A percentile compares a stretch with the other conserved stretches of the same genome.
Evolutionary conservation across 2,797 vertebrate species (phyloP).

Genomic region (Margarornis squamiger): DNA sequence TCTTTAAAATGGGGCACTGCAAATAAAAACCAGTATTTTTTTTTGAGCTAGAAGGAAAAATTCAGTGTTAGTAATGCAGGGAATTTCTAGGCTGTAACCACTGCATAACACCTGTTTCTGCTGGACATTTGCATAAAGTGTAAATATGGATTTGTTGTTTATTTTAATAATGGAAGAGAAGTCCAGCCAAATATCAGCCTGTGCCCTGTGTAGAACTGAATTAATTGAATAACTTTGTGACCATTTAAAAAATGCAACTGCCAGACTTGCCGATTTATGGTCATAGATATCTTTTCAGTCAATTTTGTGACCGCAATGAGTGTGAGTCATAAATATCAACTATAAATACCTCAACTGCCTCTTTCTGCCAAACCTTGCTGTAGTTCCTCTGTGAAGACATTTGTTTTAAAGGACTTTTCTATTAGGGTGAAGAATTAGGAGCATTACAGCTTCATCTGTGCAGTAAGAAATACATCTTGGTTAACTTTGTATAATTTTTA

Average conservation of each 20-base stretch:
- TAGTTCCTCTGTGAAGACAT: not conserved
- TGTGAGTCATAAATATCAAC: not conserved
- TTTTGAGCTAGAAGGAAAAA: not conserved
- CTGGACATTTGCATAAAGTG: not conserved
- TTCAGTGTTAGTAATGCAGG: not conserved
- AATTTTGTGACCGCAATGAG: not conserved
- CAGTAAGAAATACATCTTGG: not conserved
- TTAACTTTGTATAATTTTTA: not conserved
- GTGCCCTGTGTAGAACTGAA: not conserved
- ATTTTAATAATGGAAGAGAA: not conserved
- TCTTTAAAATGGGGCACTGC: not conserved
- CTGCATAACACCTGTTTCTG: not conserved
- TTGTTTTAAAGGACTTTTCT: not conserved
- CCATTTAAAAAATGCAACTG: not conserved
- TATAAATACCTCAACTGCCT: not conserved
- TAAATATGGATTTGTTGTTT: not conserved
- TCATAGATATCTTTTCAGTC: not conserved
- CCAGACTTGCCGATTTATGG: not conserved
- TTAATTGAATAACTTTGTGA: not conserved
- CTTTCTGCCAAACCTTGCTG: not conserved
- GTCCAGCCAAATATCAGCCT: not conserved
- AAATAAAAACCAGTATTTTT: not conserved
- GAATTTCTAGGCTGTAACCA: not conserved
- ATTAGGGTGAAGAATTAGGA: not conserved
- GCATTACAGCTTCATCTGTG: not conserved